Percentiles rank a stretch among this genome's conserved stretches.
Evolutionary conservation across 2,113 vertebrate species (phyloP).

Genomic region (Oreochromis tanganicae): DNA sequence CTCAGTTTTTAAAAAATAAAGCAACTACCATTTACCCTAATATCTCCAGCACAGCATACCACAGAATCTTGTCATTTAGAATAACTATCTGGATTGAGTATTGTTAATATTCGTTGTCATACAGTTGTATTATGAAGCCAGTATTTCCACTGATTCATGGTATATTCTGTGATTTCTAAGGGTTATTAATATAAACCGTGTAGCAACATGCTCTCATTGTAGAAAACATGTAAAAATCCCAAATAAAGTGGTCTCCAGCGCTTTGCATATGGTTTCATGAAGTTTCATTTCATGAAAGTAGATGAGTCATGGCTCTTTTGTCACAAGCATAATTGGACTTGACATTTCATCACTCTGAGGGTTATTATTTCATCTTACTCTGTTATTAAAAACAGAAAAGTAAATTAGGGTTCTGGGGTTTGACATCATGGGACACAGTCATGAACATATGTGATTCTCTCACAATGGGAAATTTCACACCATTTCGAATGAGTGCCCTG

Average conservation of each 20-base stretch:
- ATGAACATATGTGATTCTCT: background rate
- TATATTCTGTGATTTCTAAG: background rate
- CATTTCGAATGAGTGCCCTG: background rate
- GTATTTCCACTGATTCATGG: background rate
- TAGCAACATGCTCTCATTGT: background rate
- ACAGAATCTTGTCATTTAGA: background rate
- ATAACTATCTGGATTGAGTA: background rate
- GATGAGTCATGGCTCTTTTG: conserved; percentile 8
- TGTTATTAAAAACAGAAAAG: conserved; percentile 5
- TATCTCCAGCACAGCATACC: background rate
- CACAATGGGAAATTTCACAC: background rate
- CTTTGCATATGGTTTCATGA: background rate
- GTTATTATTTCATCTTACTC: background rate
- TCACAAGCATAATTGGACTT: conserved; percentile 21
- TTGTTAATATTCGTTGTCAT: background rate
- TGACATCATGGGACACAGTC: background rate
- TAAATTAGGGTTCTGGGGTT: background rate
- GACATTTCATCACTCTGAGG: conserved; percentile 25
- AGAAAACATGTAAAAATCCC: background rate
- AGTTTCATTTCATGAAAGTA: conserved; percentile 10
- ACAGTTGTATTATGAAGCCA: background rate
- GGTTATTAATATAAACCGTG: background rate
- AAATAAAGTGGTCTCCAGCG: background rate
- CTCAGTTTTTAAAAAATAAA: rapidly evolving
- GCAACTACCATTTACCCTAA: background rate